phyloP scores from a whole-genome alignment of 2,113 vertebrate genomes.

The Haplotaxodon microlepis region DNA sequence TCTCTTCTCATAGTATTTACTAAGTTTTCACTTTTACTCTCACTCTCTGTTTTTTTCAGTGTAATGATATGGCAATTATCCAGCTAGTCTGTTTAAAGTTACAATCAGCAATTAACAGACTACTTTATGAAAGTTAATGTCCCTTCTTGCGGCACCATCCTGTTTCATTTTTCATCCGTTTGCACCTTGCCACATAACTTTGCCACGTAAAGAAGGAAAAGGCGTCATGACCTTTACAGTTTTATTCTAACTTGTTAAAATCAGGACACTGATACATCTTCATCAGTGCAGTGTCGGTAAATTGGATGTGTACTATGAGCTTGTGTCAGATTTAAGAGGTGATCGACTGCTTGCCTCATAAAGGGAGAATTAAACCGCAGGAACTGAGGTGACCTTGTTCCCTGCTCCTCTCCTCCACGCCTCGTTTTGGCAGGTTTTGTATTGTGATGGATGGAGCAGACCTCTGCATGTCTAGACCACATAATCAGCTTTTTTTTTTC shows the following conservation, averaged over 20 bases:
- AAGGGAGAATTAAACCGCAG: not conserved
- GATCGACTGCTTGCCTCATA: not conserved
- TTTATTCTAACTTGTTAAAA: not conserved
- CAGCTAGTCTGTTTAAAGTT: not conserved
- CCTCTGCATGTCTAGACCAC: conserved; percentile 19
- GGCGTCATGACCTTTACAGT: not conserved
- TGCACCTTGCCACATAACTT: not conserved
- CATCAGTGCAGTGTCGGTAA: not conserved
- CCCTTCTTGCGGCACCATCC: not conserved
- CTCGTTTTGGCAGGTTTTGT: not conserved
- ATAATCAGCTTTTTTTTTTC: conserved; percentile 17
- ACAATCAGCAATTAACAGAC: not conserved
- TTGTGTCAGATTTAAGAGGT: not conserved
- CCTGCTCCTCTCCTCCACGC: not conserved
- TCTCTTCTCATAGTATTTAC: not conserved
- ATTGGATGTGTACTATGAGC: not conserved
- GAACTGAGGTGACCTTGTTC: not conserved
- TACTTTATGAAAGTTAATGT: not conserved
- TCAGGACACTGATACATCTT: not conserved
- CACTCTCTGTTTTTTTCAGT: not conserved
- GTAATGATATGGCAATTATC: not conserved
- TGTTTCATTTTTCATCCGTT: not conserved
- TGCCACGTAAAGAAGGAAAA: not conserved
- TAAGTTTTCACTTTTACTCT: not conserved
- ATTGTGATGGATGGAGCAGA: conserved; percentile 36